A percentile compares a stretch with the other conserved stretches of the same genome.
Conservation (phyloP, 2,113 vertebrate genomes). For the Proterorhinus semilunaris region DNA sequence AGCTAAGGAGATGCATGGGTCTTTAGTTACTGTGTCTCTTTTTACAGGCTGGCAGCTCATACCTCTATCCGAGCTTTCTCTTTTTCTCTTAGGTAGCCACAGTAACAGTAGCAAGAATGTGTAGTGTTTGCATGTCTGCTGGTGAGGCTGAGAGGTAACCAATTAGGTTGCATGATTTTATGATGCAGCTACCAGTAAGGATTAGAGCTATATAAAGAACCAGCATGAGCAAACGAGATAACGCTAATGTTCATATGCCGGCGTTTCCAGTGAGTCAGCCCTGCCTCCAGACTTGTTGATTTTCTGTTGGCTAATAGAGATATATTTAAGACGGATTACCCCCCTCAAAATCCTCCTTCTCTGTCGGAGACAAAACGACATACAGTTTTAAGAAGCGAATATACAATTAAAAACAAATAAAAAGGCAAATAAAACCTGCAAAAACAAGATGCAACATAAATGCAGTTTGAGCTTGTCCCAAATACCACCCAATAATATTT, state of each 20-base stretch:
- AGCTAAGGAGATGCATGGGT: constrained; percentile 15
- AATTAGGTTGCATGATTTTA: constrained; percentile 51
- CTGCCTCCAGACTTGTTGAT: constrained; percentile 24
- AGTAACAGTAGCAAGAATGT: constrained; percentile 47
- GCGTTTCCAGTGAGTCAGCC: constrained; percentile 56
- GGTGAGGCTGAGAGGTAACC: constrained; percentile 30
- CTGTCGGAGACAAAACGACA: not conserved
- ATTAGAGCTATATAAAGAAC: constrained; percentile 43
- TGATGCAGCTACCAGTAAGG: constrained; percentile 27
- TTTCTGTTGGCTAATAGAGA: constrained; percentile 32
- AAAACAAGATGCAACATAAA: too few relatives aligned
- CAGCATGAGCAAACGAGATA: constrained; percentile 45
- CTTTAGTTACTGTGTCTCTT: constrained; percentile 18
- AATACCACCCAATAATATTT: too few relatives aligned
- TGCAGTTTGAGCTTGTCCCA: not conserved
- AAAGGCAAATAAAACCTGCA: not conserved
- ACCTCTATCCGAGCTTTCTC: constrained; percentile 11
- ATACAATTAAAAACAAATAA: not conserved
- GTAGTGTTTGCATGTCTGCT: constrained; percentile 30
- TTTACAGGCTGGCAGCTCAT: constrained; percentile 23
- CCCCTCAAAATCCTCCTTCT: not conserved
- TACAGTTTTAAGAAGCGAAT: not conserved
- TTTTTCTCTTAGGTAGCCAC: constrained; percentile 35
- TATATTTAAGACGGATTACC: not conserved
- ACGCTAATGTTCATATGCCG: constrained; percentile 35